A percentile compares a stretch with the other conserved stretches of the same genome.
phyloP scores from a whole-genome alignment of 2,797 vertebrate species.

The Eulemur coronatus region DNA sequence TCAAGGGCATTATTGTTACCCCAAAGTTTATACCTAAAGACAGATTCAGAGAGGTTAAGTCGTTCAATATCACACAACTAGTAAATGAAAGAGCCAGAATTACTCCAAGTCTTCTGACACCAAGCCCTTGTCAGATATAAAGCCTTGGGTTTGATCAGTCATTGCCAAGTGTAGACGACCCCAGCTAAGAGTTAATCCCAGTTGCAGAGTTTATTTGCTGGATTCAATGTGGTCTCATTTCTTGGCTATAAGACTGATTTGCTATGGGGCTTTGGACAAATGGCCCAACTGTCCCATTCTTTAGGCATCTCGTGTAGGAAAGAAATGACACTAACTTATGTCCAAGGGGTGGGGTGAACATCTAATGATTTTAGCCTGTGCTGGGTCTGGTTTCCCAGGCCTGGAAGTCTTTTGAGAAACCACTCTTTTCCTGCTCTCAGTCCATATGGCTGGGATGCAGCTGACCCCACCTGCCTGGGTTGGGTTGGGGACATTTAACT shows the following conservation, averaged over 20 bases:
- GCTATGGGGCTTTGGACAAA: background rate
- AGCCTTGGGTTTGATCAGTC: background rate
- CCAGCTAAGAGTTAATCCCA: background rate
- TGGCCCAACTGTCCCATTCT: background rate
- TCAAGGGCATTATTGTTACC: background rate
- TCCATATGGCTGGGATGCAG: background rate
- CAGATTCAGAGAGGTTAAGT: background rate
- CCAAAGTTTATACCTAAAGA: background rate
- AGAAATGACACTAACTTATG: background rate
- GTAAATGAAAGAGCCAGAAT: background rate
- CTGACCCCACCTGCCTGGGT: background rate
- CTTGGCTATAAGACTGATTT: background rate
- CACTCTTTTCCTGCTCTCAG: background rate
- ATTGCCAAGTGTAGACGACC: background rate
- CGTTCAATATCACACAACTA: background rate
- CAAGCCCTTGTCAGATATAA: background rate
- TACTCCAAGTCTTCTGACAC: background rate
- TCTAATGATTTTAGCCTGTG: background rate
- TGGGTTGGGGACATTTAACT: background rate
- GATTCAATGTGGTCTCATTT: background rate
- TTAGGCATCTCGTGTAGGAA: background rate
- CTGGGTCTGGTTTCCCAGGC: background rate
- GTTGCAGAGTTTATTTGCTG: background rate
- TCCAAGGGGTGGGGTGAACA: background rate
- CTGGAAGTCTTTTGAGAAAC: background rate